These are phyloP conservation scores for Samia ricini DNA, from an alignment of 1,140 invertebrate species.

Conservation along the genomic window DNA sequence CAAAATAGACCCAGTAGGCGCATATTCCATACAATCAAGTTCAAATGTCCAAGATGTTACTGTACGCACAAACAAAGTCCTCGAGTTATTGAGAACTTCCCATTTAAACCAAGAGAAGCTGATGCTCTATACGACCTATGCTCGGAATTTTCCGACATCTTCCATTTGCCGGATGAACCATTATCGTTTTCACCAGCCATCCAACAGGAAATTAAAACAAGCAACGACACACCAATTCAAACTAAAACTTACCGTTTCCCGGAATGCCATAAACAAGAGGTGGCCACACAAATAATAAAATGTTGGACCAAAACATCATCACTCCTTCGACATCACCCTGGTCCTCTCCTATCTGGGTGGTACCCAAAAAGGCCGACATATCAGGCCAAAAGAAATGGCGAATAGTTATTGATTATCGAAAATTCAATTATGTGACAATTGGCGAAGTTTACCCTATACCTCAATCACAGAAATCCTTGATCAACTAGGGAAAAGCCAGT, in stretches of 20 bases:
- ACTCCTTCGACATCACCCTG: no score
- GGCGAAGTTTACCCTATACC: no score
- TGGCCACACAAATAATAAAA: constrained; percentile 2
- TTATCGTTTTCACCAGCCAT: constrained; percentile 19
- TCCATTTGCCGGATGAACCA: constrained; percentile 20
- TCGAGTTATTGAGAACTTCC: background rate
- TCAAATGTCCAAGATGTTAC: no score
- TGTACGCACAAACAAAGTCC: background rate
- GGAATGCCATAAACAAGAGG: constrained; percentile 1
- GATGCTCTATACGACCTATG: background rate
- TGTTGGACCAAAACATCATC: background rate
- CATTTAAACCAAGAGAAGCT: background rate
- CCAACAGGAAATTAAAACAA: constrained; percentile 25
- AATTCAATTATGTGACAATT: no score
- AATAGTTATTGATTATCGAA: no score
- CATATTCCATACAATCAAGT: no score
- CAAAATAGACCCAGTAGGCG: no score
- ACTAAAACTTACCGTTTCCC: constrained; percentile 9
- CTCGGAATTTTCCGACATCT: constrained; percentile 23
- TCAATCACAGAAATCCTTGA: background rate
- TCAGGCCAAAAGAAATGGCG: no score
- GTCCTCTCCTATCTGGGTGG: background rate
- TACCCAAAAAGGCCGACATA: no score
- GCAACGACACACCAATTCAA: background rate
- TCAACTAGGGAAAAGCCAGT: no score